These are phyloP conservation scores for Crax fasciolata DNA, from an alignment of 2,797 vertebrate genomes.

Conservation along the genomic window DNA sequence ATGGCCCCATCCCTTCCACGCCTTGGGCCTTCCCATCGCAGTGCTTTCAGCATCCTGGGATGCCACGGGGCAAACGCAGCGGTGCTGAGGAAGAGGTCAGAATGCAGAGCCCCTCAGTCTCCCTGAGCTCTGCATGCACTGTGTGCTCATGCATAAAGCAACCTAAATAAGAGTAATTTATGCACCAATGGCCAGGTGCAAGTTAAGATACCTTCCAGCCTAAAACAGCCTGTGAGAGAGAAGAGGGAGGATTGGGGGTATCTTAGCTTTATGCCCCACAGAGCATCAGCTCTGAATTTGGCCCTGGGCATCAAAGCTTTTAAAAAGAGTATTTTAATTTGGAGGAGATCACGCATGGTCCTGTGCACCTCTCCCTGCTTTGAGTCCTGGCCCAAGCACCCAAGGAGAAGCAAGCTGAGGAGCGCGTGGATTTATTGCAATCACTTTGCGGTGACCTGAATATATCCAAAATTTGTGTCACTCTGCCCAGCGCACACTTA, in stretches of 20 bases:
- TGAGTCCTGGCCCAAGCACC: background rate
- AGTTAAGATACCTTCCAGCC: constrained; percentile 28
- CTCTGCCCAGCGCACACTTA: background rate
- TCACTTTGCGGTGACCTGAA: background rate
- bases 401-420: background rate
- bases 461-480: background rate
- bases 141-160: constrained; percentile 34
- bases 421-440: background rate
- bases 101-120: background rate
- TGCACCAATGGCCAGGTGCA: constrained; percentile 35
- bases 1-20: rapidly evolving
- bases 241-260: background rate
- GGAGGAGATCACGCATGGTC: background rate
- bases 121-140: background rate
- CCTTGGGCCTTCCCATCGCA: background rate
- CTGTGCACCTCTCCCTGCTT: background rate
- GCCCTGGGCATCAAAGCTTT: constrained; percentile 45
- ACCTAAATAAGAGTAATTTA: constrained; percentile 51
- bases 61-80: background rate
- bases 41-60: background rate
- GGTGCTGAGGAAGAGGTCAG: background rate
- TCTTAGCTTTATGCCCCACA: background rate
- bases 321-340: background rate
- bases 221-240: background rate
- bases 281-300: background rate